Base-by-base conservation (phyloP, 1,140 invertebrate genomes). In the Nymphalis io region DNA sequence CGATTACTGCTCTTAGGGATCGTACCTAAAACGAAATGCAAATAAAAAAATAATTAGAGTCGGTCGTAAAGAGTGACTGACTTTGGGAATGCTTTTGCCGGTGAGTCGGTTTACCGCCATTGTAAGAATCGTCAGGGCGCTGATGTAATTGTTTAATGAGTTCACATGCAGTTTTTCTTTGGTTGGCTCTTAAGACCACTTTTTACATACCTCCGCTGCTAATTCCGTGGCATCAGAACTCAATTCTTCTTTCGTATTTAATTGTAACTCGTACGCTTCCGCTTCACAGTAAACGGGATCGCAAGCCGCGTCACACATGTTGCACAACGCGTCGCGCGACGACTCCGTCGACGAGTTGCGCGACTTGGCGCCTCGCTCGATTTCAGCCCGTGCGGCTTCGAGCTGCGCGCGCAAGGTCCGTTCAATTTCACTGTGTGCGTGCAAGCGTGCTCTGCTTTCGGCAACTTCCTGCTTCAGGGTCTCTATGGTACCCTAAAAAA, bases 1-100 rank as follows among this genome's bases (percentile, higher is more conserved):
- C 96, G 6, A 97, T 90, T 0, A 97, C 96, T 20, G 94, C 94
- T 48, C 95, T 93, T 57, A 96, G 83, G 0, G 96, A 96, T 62
- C 96, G 94, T 0, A 96, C 95, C 88, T 97, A 65, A 1, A 72
- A 68, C 59, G 51, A 33, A 15, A 46, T 1, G 27, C 27, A 33
- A 2, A 33, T 33, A 33, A 1, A 33, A n/a, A 33, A 33, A 8
- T 33, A 33, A 8, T 33, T 33, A 33, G 6, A 8, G 4, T 33
- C 27, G 27, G 10, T 8, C 6, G 27, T 33, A 33, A 33, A 33
- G 5, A 8, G n/a, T n/a, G n/a, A n/a, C n/a, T n/a, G n/a, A n/a
- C n/a, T n/a, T n/a, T n/a, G n/a, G n/a, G 27, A 4, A 33, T 8
- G 6, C 27, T 33, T 2, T 4, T 6, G 27, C 27, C n/a, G n/a